Base-by-base conservation (phyloP, 2,113 vertebrate genomes). In the Glareola pratincola region DNA sequence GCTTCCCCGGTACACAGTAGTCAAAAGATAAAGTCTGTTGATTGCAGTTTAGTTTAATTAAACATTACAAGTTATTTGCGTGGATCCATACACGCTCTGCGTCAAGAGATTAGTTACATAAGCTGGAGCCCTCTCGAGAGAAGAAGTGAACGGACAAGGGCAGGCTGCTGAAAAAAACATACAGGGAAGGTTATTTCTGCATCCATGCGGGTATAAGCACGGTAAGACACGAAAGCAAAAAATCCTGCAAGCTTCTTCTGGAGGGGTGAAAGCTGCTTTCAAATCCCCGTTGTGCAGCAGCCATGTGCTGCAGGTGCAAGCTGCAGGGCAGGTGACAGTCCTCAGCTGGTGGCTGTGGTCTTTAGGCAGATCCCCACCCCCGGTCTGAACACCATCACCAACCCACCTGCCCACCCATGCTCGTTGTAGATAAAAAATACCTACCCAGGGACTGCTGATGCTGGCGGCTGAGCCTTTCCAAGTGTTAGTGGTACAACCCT, bases 41-140 rank as follows among this genome's bases (percentile, higher is more conserved):
- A 97, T 98, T 96, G 95, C 78, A 96, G 67, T 96, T 98, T 88
- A 93, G 85, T 97, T 98, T 98, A 98, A 98, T 98, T 98, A 97
- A 98, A 97, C 59, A 92, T 94, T 97, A 86, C 56, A 95, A 89
- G 83, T 96, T 97, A 96, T 97, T 96, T 96, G 71, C 71, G 64
- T 83, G 69, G 76, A 92, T 50, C 48, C 84, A 76, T 43, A 67
- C 10, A 41, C 1, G 2, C 36, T 57, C 93, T 88, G 29, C 45
- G 3, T 75, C 77, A 84, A 27, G 34, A 29, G 9, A 39, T 71
- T 96, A 87, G 34, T 80, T 96, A 85, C 81, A 60, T 88, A 90
- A 97, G 34, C 32, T 84, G 63, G 12, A 80, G 60, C 15, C 69
- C 27, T n/a, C 51, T 91, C 54, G 64, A 94, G 60, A 66, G 62